A percentile compares a stretch with the other conserved stretches of the same genome.
Conservation (phyloP, 2,113 vertebrate species). For the Scatophagus argus region DNA sequence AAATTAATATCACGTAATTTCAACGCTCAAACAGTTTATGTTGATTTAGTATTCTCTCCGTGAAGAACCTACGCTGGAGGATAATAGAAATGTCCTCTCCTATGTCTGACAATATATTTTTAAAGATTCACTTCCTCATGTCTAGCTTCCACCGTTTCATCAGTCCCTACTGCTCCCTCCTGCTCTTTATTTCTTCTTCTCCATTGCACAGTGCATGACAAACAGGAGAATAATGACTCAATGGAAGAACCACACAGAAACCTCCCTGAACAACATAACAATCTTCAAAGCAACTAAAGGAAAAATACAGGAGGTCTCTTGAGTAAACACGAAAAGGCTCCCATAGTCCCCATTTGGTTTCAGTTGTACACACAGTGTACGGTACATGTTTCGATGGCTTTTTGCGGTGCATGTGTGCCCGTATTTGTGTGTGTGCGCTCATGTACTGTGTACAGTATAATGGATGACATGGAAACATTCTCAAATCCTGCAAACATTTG, state of each 20-base stretch:
- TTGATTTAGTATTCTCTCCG: neutral
- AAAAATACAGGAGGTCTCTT: slow-evolving; percentile 66
- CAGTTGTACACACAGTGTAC: slow-evolving; percentile 56
- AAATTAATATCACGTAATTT: neutral
- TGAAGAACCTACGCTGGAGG: neutral
- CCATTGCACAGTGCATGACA: slow-evolving; percentile 49
- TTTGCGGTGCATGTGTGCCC: slow-evolving; percentile 28
- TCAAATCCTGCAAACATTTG: slow-evolving; percentile 72
- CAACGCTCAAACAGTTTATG: neutral
- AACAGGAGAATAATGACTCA: slow-evolving; percentile 65
- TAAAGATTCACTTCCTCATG: neutral
- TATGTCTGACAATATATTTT: neutral
- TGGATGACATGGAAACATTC: slow-evolving; percentile 72
- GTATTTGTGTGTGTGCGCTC: slow-evolving; percentile 1
- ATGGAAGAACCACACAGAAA: slow-evolving; percentile 61
- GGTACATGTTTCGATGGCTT: slow-evolving; percentile 38
- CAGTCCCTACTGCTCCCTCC: neutral
- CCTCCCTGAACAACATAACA: slow-evolving; percentile 60
- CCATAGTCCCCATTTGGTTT: slow-evolving; percentile 72
- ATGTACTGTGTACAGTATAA: slow-evolving; percentile 63
- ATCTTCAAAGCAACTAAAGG: slow-evolving; percentile 60
- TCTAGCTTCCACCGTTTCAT: neutral
- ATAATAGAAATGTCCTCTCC: neutral
- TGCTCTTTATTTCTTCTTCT: neutral
- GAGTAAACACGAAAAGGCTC: slow-evolving; percentile 65